Evolutionary conservation across 2,113 vertebrate species (phyloP), one percentile per base, ranked within the genome.

Genomic region (Paradoxurus hermaphroditus): DNA sequence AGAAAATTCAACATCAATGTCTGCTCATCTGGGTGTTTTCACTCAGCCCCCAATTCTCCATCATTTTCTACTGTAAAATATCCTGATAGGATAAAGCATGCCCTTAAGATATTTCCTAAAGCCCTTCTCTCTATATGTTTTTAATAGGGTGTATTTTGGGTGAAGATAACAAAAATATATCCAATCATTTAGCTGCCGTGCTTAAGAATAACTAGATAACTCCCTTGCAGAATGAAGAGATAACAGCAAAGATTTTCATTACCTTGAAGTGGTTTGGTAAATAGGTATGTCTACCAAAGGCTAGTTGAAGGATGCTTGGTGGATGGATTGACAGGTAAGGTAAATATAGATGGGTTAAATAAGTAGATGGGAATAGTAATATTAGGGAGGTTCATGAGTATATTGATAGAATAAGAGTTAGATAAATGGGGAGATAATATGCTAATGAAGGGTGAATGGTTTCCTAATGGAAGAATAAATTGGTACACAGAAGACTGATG

Each of bases 201-300:
- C 94, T 95, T 86, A 88, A 92, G 92, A 94, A 78, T 75, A 59
- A 39, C 86, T 86, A 0, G 5, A 62, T 94, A 19, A 1, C 8
- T 72, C 79, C 89, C 59, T 87, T 73, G 79, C n/a, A 2, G 36
- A 97, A 93, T 0, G 0, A 73, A 97, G 96, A 70, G 65, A 93
- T 95, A 95, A 97, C 44, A 97, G 75, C 41, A 56, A 53, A 98
- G 97, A 81, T 39, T 73, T 96, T 96, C 97, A 97, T 99, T 96
- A 95, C 84, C 46, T 97, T 46, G 16, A 96, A 92, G 95, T 97
- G 92, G 65, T 81, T 97, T 96, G 15, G 0, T 86, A 97, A 92
- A 46, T 91, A 98, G 97, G 83, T 63, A 92, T 0, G 36, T 79
- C 92, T 79, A 51, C 77, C 8, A 1, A 86, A 1, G n/a, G 46